Evolutionary conservation across 2,797 vertebrate genomes (phyloP).

Genomic region (Spizella passerina): DNA sequence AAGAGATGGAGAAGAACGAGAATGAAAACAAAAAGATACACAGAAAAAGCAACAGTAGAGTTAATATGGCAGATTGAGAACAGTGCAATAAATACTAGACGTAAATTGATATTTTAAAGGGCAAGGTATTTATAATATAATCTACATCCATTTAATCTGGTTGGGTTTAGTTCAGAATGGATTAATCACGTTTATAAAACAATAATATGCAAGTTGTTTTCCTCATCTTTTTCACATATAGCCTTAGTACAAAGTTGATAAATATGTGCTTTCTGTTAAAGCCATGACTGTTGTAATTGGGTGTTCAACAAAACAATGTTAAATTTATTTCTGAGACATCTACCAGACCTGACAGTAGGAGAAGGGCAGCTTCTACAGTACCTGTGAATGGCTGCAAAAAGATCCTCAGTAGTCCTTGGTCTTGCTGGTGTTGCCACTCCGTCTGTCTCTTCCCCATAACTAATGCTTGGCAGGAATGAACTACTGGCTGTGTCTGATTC

Average conservation of each 20-base stretch:
- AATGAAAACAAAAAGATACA: slow-evolving; percentile 78
- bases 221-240: not conserved
- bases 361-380: slow-evolving; percentile 62
- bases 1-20: slow-evolving; percentile 63
- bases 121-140: not conserved
- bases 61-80: slow-evolving; percentile 65
- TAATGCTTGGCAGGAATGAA: slow-evolving; percentile 67
- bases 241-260: not conserved
- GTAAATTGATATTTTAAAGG: not conserved
- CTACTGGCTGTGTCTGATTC: slow-evolving; percentile 72
- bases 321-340: not conserved
- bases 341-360: not conserved
- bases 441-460: slow-evolving; percentile 70
- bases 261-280: not conserved
- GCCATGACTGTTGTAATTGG: not conserved
- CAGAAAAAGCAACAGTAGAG: slow-evolving; percentile 69
- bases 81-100: slow-evolving; percentile 5
- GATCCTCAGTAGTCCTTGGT: slow-evolving; percentile 94
- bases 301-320: not conserved
- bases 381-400: slow-evolving; percentile 98
- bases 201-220: not conserved
- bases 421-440: slow-evolving; percentile 86
- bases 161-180: not conserved
- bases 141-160: not conserved
- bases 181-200: not conserved